These are phyloP conservation scores for Scaptomyza hsui DNA, from an alignment of 1,140 invertebrate genomes.

Conservation along the genomic window DNA sequence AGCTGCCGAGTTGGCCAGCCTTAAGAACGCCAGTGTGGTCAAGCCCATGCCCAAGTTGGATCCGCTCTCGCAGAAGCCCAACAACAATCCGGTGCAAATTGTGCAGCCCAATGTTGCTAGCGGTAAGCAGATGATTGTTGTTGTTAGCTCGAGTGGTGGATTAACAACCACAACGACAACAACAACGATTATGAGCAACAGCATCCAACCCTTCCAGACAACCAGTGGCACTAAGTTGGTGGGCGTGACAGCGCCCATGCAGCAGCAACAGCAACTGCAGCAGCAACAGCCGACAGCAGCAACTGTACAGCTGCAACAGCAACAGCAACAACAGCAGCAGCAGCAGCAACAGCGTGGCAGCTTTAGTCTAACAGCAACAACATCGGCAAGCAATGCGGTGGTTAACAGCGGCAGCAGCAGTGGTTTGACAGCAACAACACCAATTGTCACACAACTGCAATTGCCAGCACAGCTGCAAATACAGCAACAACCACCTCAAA, in stretches of 20 bases:
- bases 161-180: slow-evolving; percentile 66
- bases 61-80: slow-evolving; percentile 77
- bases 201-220: slow-evolving; percentile 81
- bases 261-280: slow-evolving; percentile 70
- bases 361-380: slow-evolving; percentile 45
- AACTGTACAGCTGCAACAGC: slow-evolving; percentile 33
- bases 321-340: slow-evolving; percentile 15
- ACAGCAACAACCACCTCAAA: slow-evolving; percentile 52
- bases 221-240: slow-evolving; percentile 84
- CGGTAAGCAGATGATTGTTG: slow-evolving; percentile 76
- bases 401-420: slow-evolving; percentile 23
- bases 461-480: slow-evolving; percentile 14
- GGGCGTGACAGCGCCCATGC: slow-evolving; percentile 83
- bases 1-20: slow-evolving; percentile 61
- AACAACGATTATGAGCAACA: slow-evolving; percentile 75
- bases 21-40: slow-evolving; percentile 78
- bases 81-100: slow-evolving; percentile 81
- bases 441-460: slow-evolving; percentile 28
- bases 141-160: slow-evolving; percentile 51
- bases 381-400: slow-evolving; percentile 15
- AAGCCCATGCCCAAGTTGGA: slow-evolving; percentile 80
- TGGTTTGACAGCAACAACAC: slow-evolving; percentile 13
- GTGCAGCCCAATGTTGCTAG: slow-evolving; percentile 82
- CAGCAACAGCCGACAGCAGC: slow-evolving; percentile 49
- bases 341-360: slow-evolving; percentile 41